phyloP scores from a whole-genome alignment of 2,797 vertebrate species.

The Mus spretus region DNA sequence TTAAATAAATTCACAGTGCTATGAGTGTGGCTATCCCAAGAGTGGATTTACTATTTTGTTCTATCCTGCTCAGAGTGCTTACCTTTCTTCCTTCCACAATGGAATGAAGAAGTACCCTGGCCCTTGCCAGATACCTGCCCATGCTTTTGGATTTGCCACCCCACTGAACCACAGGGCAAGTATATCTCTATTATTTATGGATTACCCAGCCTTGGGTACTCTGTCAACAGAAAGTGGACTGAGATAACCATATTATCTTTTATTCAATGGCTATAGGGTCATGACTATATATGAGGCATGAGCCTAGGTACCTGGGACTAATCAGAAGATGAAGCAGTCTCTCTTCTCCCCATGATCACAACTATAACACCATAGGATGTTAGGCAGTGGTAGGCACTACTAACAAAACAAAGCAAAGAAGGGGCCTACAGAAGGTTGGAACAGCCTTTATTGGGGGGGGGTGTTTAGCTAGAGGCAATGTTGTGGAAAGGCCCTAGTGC shows the following conservation, averaged over 20 bases:
- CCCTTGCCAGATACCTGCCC: neutral
- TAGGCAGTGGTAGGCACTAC: neutral
- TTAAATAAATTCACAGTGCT: no score
- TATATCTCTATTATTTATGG: neutral
- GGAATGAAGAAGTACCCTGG: neutral
- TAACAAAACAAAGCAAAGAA: neutral
- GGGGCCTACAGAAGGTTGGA: neutral
- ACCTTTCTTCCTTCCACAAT: neutral
- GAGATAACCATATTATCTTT: neutral
- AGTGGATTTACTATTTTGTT: neutral
- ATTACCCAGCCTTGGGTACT: neutral
- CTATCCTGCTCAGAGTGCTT: neutral
- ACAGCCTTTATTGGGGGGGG: neutral
- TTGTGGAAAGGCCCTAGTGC: neutral
- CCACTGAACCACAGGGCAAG: neutral
- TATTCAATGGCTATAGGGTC: neutral
- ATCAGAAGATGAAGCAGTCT: neutral
- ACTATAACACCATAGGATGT: neutral
- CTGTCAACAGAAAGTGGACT: neutral
- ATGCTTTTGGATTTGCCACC: neutral
- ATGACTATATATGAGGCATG: no score
- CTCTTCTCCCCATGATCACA: neutral
- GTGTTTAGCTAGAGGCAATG: neutral
- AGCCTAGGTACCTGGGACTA: neutral
- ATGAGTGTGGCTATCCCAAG: neutral